Evolutionary conservation across 2,797 vertebrate species (phyloP), one percentile per base, ranked within the genome.

Genomic region (Dendrocincla fuliginosa): DNA sequence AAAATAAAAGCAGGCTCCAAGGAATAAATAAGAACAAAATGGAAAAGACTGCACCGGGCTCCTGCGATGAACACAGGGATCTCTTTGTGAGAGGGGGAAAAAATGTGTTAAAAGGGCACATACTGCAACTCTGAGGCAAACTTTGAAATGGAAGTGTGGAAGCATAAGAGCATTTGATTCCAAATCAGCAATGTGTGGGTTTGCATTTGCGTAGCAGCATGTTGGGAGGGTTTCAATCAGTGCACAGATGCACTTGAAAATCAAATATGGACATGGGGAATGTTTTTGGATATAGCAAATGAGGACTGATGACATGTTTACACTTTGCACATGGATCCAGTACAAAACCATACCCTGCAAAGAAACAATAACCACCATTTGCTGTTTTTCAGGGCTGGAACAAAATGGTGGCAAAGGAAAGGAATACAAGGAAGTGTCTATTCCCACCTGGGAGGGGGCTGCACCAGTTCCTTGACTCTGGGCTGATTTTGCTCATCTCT

Each of bases 241-340:
- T 94, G 97, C 97, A 98, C 97, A 98, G 98, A 98, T 98, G 98
- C 97, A 98, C 97, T 98, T 97, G 97, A 98, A 98, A 98, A 98
- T 98, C 97, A 98, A 97, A 98, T 98, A 97, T 97, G 97, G 96
- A 98, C 98, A 97, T 84, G 96, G 98, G 96, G 95, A 98, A 98
- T 98, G 97, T 98, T 97, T 98, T 98, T 97, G 97, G 97, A 98
- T 97, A 97, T 97, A 97, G 97, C 95, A 98, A 98, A 97, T 97
- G 97, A 98, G 96, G 96, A 97, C 98, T 98, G 98, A 98, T 98
- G 98, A 97, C 97, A 98, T 98, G 97, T 97, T 98, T 98, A 98
- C 97, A 97, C 95, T 98, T 98, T 96, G 78, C 97, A 98, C 97
- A 98, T 98, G 97, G 97, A 98, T 98, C 96, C 96, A 97, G 97